Conservation (phyloP, 2,113 vertebrate genomes). For the Dromiciops gliroides region DNA sequence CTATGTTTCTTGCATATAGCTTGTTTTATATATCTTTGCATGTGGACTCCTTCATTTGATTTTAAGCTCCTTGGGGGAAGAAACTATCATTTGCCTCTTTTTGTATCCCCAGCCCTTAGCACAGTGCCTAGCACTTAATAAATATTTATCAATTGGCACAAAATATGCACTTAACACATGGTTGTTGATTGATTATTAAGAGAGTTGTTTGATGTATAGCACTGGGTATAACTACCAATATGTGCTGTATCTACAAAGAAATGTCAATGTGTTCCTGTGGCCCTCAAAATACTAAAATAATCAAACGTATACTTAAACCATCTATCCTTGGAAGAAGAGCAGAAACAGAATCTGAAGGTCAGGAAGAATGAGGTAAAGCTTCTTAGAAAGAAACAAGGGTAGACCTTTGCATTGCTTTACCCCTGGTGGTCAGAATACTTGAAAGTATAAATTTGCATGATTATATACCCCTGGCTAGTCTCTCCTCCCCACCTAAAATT, state of each 20-base stretch:
- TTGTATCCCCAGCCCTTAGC: background rate
- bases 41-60: background rate
- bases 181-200: background rate
- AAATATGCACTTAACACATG: background rate
- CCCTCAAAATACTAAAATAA: constrained; percentile 31
- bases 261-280: background rate
- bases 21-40: background rate
- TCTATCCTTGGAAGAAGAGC: background rate
- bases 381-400: background rate
- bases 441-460: constrained; percentile 58
- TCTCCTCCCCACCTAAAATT: constrained; percentile 24
- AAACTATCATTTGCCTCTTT: background rate
- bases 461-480: constrained; percentile 50
- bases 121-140: background rate
- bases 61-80: background rate
- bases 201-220: background rate
- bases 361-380: background rate
- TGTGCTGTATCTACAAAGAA: constrained; percentile 2
- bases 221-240: background rate
- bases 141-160: background rate
- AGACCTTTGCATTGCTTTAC: constrained; percentile 6
- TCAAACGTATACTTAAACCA: background rate
- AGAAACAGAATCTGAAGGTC: background rate
- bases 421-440: background rate
- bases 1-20: background rate